Base-by-base conservation (phyloP, 1,140 invertebrate species). In the Dufourea novaeangliae region DNA sequence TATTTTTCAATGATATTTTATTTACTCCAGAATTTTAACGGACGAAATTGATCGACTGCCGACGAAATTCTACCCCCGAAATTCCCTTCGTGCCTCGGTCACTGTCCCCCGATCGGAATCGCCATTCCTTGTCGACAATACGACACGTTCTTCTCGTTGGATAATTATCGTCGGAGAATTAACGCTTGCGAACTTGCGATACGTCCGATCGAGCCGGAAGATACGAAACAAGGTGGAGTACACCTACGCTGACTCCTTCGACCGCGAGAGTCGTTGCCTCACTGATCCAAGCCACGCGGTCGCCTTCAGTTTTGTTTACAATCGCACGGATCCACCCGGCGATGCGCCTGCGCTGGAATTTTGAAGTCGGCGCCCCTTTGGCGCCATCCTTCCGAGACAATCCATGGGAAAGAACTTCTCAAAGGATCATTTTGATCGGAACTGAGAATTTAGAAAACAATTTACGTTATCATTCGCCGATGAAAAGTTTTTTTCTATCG, bases 241-340 rank as follows among this genome's bases (percentile, higher is more conserved):
- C 25, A 50, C 22, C 41, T 73, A 22, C 69, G 64, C n/a, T 34
- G 74, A 68, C 50, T 84, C 78, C 76, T 80, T 79, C 64, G 32
- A 67, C 56, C 50, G 76, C 78, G 84, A 59, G 85, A 85, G 89
- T 85, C 86, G 84, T 75, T 79, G 87, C 82, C 82, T 86, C 69
- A 92, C 91, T 92, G 89, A 78, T 88, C 80, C 56, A 77, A 88
- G 82, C 86, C 87, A 90, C 83, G 88, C 85, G 87, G 80, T 88
- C 78, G 70, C 84, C 76, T 73, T 62, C n/a, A 86, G 83, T 91
- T 91, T 91, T 91, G 88, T 91, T 90, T 91, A 78, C 70, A 75
- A 56, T 46, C 52, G 37, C 22, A 5, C n/a, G 57, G 10, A 20
- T 27, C 46, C 25, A n/a, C 32, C 22, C 41, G 56, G 32, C 25